phyloP scores from a whole-genome alignment of 1,140 invertebrate genomes.

The Drosophila busckii region DNA sequence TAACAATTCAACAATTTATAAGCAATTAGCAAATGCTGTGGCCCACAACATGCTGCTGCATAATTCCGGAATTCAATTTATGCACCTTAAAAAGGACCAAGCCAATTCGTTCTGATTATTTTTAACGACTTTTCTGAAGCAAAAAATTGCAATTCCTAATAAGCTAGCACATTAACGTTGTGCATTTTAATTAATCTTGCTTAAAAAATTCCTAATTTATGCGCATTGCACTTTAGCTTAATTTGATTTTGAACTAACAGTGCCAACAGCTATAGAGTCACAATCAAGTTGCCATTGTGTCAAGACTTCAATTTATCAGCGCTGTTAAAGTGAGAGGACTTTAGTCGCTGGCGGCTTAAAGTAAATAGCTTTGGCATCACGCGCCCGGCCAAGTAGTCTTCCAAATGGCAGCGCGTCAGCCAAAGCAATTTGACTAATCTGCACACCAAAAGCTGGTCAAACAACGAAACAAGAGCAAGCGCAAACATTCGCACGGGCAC shows the following conservation, averaged over 20 bases:
- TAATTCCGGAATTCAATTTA: conserved; percentile 54
- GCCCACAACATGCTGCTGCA: conserved; percentile 25
- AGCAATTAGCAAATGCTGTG: conserved; percentile 56
- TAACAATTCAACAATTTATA: conserved; percentile 67
- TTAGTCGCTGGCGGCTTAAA: conserved; percentile 15
- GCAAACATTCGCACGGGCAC: no score
- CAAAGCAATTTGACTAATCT: conserved; percentile 64
- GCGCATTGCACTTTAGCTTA: no score
- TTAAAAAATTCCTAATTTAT: neutral
- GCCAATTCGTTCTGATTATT: conserved; percentile 7
- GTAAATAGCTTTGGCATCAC: conserved; percentile 37
- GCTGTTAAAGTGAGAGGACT: conserved; percentile 2
- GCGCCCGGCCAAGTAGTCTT: neutral
- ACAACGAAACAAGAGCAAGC: no score
- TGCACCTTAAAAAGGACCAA: conserved; percentile 20
- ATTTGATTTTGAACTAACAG: no score
- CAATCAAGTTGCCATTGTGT: conserved; percentile 6
- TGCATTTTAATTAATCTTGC: no score
- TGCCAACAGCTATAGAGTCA: neutral
- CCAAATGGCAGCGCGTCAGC: neutral
- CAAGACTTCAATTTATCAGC: conserved; percentile 28
- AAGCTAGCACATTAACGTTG: no score
- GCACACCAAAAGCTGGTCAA: neutral
- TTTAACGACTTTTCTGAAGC: conserved; percentile 6
- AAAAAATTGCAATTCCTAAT: neutral